Percentiles rank a stretch among this genome's conserved stretches.
These are phyloP conservation scores for Aldrovandia affinis DNA, from an alignment of 2,797 vertebrate genomes.

Conservation along the genomic window DNA sequence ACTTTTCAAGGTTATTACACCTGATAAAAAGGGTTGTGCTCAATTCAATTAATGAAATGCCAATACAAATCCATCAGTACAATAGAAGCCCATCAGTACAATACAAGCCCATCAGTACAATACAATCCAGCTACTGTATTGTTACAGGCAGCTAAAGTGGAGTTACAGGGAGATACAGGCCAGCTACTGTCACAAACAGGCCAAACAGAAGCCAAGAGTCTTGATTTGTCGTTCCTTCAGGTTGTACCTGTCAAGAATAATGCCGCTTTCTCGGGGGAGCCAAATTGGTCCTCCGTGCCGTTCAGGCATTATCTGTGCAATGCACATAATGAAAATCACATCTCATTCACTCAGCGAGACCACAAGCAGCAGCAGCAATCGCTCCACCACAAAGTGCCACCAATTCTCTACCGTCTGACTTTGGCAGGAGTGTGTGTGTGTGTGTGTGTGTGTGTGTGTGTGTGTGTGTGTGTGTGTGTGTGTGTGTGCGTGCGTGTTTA, in stretches of 20 bases:
- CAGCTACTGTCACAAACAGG: neutral
- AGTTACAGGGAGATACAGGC: too few relatives aligned
- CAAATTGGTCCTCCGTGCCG: neutral
- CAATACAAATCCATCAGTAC: neutral
- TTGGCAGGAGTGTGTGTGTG: neutral
- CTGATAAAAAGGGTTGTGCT: too few relatives aligned
- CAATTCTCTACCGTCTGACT: neutral
- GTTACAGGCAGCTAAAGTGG: neutral
- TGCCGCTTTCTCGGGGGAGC: neutral
- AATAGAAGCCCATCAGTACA: neutral
- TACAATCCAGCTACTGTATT: neutral
- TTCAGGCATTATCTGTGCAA: neutral
- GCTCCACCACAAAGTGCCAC: neutral
- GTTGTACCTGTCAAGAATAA: neutral
- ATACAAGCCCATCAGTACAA: neutral
- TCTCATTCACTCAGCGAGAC: slow-evolving; percentile 1
- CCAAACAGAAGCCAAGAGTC: neutral
- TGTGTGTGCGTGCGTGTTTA: neutral
- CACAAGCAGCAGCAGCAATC: neutral
- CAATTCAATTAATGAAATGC: too few relatives aligned
- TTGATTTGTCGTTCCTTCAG: neutral
- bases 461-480: neutral
- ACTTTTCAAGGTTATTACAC: too few relatives aligned
- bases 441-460: neutral
- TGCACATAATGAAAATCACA: neutral